These are phyloP conservation scores for Ctenopoma kingsleyae DNA, from an alignment of 2,797 vertebrate species.

Conservation along the genomic window DNA sequence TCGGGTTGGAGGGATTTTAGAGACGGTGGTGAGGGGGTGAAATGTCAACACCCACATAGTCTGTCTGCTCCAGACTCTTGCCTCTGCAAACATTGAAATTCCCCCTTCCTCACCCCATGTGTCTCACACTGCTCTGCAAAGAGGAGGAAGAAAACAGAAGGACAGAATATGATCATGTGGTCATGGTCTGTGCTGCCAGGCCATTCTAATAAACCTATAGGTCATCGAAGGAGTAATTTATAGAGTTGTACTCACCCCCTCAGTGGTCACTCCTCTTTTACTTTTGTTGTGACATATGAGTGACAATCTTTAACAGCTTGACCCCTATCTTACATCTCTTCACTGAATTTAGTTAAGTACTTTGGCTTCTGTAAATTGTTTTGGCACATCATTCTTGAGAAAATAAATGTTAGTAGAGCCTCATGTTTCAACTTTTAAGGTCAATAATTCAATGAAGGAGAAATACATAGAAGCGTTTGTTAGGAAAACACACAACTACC, in stretches of 20 bases:
- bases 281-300: conserved; percentile 75
- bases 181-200: conserved; percentile 12
- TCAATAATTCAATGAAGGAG: conserved; percentile 41
- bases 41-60: conserved; percentile 68
- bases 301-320: conserved; percentile 89
- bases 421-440: conserved; percentile 39
- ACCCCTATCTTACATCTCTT: conserved; percentile 76
- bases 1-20: conserved; percentile 45
- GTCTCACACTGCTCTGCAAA: conserved; percentile 38
- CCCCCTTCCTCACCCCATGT: conserved; percentile 16
- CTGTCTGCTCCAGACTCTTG: conserved; percentile 48
- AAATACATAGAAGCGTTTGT: conserved; percentile 47
- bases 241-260: conserved; percentile 43
- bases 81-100: conserved; percentile 42
- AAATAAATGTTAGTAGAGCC: conserved; percentile 37
- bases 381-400: conserved; percentile 46
- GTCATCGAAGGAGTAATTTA: conserved; percentile 25
- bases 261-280: conserved; percentile 47
- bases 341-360: conserved; percentile 26
- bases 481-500: conserved; percentile 47
- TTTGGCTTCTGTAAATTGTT: conserved; percentile 26
- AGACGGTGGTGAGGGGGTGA: conserved; percentile 33
- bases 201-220: conserved; percentile 16
- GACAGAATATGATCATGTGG: conserved; percentile 25
- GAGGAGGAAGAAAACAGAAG: conserved; percentile 41